Evolutionary conservation across 2,113 vertebrate species (phyloP), one percentile per base, ranked within the genome.

Genomic region (Pelecanus crispus): DNA sequence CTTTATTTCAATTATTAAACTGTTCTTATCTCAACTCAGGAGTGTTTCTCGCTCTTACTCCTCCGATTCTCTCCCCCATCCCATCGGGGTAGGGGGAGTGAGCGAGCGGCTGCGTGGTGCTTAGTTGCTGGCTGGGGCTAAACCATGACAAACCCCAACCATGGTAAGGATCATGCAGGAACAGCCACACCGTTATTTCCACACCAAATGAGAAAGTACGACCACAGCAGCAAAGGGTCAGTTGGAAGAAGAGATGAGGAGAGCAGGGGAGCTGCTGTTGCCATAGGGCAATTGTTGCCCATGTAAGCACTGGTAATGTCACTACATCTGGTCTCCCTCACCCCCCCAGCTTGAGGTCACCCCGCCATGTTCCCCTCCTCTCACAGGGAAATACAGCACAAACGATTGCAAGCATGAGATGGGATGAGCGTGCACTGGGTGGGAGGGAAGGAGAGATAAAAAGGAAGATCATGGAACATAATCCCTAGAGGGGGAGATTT

Each of bases 371-470:
- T 68, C 5, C 1, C 28, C 9, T 25, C 7, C 16, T 75, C 1
- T 0, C 18, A 44, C 0, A 0, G 45, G 7, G 9, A 80, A 88
- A 49, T 16, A 86, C 3, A 12, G 25, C 19, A 29, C 0, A 0
- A 72, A 47, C 12, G 14, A 10, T 40, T 44, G 13, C 44, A 82
- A 40, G 21, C 17, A 25, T 12, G 31, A 13, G 16, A 15, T 1
- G 5, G 24, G n/a, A 6, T 26, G 42, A 50, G 26, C 34, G 26
- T 6, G 4, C 40, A 61, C n/a, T 14, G 19, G 8, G 18, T 56
- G 24, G 49, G 34, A 88, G 21, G 24, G 40, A 92, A 47, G 13
- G 13, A 55, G 40, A 49, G 49, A 52, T n/a, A 21, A 61, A 90
- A 82, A 52, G 16, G 29, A 59, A 77, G 31, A 65, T 42, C 26